Conservation (phyloP, 2,797 vertebrate genomes). For the Peromyscus melanophrys region DNA sequence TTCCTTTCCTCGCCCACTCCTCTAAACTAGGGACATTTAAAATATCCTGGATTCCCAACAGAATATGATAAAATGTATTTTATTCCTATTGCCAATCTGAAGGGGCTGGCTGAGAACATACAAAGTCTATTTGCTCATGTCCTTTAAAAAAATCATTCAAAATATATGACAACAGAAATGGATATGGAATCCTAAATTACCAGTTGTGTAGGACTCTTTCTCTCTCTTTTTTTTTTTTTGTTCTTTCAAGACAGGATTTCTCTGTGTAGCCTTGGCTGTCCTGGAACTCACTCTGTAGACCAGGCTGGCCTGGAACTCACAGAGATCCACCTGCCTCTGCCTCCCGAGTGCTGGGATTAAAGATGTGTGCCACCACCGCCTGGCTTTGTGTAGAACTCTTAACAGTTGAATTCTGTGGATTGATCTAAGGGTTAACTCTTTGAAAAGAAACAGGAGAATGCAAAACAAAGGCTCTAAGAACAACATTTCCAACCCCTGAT, state of each 20-base stretch:
- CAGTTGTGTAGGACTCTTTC: background rate
- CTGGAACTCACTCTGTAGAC: background rate
- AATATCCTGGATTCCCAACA: conserved; percentile 44
- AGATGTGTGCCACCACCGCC: background rate
- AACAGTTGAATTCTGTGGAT: conserved; percentile 1
- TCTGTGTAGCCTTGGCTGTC: background rate
- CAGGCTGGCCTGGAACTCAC: background rate
- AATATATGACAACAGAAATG: conserved; percentile 45
- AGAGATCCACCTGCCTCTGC: background rate
- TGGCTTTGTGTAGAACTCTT: background rate
- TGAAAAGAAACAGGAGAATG: conserved; percentile 47
- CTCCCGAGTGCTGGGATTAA: background rate
- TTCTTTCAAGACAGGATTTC: background rate
- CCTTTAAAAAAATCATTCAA: conserved; percentile 53
- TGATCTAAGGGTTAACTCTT: conserved; percentile 45
- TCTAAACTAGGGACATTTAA: background rate
- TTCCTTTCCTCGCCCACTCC: background rate
- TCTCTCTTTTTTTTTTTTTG: background rate
- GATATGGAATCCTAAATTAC: conserved; percentile 41
- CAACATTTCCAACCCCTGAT: background rate
- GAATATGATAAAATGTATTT: conserved; percentile 38
- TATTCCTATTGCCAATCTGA: conserved; percentile 53
- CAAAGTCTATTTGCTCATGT: conserved; percentile 6
- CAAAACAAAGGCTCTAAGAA: conserved; percentile 38
- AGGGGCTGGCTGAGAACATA: conserved; percentile 46